Base-by-base conservation (phyloP, 2,888 invertebrate species). In the Polydrusus cervinus region DNA sequence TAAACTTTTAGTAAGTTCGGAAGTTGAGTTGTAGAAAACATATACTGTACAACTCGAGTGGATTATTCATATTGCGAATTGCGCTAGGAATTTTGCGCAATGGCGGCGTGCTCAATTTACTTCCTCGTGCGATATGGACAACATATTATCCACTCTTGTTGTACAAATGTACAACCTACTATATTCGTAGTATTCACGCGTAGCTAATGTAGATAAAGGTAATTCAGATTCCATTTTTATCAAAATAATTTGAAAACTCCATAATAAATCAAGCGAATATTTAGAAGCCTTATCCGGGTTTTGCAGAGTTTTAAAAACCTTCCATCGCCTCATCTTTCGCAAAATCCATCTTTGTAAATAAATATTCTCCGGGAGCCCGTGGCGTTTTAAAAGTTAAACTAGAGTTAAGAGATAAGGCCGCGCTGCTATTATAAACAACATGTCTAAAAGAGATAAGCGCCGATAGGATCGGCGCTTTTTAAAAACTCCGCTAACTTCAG, bases 401-500 rank as follows among this genome's bases (percentile, higher is more conserved):
- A 78, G 73, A 77, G 78, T 70, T 76, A 68, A 43, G 40, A 69
- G 77, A 78, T 78, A 75, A 75, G 73, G 57, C 71, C 74, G 72
- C 70, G 76, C 79, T 45, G 77, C 79, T 78, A 80, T 80, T 81
- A 83, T 83, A 83, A 83, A 83, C 82, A 82, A 82, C 83, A 82
- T 82, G 82, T 83, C 83, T 80, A 78, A 79, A 76, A 71, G 71
- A 83, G 83, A 84, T 83, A 84, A 83, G 79, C n/a, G 53, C 18
- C 45, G 79, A 83, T 83, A 83, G 81, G 76, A 79, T 83, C 83
- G 83, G 79, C 69, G 81, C 76, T 81, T 85, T 87, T 86, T 84
- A 84, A 85, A 86, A 86, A 86, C 83, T 83, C 84, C 76, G 82
- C 85, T 80, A 87, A 86, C 84, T 87, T 85, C 84, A 84, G 85